Evolutionary conservation across 2,797 vertebrate species (phyloP).

Genomic region (Calcarius lapponicus): DNA sequence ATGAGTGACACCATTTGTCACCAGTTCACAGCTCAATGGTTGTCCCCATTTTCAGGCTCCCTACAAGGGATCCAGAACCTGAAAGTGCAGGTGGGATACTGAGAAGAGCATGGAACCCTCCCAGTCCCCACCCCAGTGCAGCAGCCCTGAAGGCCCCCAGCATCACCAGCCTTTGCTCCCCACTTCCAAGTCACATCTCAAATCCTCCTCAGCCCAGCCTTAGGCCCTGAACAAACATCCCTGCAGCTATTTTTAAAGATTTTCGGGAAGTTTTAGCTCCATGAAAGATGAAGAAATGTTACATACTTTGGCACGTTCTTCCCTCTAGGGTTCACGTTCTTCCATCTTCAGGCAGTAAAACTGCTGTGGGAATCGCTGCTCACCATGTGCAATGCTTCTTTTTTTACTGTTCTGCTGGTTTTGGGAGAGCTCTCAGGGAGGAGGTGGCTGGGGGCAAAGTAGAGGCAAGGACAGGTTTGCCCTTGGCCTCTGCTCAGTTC

Average conservation of each 20-base stretch:
- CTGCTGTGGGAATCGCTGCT: slow-evolving; percentile 31
- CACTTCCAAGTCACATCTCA: background rate
- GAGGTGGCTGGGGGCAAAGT: background rate
- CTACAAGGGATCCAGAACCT: rapidly evolving
- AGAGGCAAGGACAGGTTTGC: background rate
- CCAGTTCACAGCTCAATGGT: rapidly evolving
- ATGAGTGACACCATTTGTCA: rapidly evolving
- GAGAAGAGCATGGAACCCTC: background rate
- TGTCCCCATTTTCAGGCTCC: too few relatives aligned
- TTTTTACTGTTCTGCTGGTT: background rate
- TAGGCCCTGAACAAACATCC: slow-evolving; percentile 5
- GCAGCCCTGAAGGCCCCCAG: background rate
- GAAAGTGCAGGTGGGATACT: rapidly evolving
- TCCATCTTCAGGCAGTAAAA: slow-evolving; percentile 26
- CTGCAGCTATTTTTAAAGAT: slow-evolving; percentile 43
- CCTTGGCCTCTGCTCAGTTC: background rate
- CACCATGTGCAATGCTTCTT: background rate
- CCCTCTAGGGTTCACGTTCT: slow-evolving; percentile 57
- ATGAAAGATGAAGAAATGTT: slow-evolving; percentile 15
- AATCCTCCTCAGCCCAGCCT: background rate
- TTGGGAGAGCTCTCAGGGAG: background rate
- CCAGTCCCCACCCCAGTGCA: background rate
- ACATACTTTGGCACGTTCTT: slow-evolving; percentile 52
- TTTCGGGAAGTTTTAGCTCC: slow-evolving; percentile 35
- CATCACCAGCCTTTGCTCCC: background rate